Evolutionary conservation across 2,113 vertebrate genomes (phyloP).

Genomic region (Ameiurus melas): DNA sequence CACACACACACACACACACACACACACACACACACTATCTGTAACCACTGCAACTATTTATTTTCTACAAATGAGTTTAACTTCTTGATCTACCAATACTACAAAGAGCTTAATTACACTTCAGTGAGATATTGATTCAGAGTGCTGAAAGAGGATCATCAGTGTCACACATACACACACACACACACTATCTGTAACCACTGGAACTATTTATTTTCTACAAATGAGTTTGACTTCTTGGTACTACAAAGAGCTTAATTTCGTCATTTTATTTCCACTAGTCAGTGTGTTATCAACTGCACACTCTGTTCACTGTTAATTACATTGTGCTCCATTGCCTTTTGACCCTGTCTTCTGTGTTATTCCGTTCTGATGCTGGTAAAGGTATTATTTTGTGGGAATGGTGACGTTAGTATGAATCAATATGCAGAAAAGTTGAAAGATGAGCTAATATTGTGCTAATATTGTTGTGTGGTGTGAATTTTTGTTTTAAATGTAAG

Average conservation of each 20-base stretch:
- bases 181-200: neutral
- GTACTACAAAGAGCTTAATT: neutral
- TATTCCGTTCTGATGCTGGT: neutral
- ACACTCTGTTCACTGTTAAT: neutral
- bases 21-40: neutral
- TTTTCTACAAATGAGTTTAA: conserved; percentile 14
- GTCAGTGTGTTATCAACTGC: neutral
- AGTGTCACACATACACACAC: conserved; percentile 47
- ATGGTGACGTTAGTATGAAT: neutral
- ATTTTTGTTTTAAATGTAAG: neutral
- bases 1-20: neutral
- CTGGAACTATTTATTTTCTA: conserved; percentile 1
- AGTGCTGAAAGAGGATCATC: conserved; percentile 49
- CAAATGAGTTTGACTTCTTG: conserved; percentile 11
- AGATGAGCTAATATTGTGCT: neutral
- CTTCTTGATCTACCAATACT: no score
- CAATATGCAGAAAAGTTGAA: neutral
- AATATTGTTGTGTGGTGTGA: neutral
- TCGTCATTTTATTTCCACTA: neutral
- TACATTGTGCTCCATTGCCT: neutral
- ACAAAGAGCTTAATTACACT: conserved; percentile 38
- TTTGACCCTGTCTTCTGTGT: neutral
- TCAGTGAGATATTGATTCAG: conserved; percentile 64
- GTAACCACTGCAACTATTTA: conserved; percentile 10
- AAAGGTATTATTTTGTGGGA: neutral